A percentile compares a stretch with the other conserved stretches of the same genome.
These are phyloP conservation scores for Diplolepis rosae DNA, from an alignment of 2,888 invertebrate genomes.

Conservation along the genomic window DNA sequence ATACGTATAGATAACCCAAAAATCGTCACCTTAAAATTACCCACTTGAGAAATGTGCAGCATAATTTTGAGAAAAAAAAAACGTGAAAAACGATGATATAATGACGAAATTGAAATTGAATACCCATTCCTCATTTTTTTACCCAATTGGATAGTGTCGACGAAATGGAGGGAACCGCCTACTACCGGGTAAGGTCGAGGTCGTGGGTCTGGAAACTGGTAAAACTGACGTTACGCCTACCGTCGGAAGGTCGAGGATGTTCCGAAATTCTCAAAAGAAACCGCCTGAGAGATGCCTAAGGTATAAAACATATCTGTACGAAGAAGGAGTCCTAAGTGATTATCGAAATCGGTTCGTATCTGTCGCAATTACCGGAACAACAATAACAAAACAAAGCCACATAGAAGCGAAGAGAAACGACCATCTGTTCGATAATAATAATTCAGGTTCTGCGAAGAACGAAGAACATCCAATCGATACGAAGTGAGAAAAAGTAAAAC, in stretches of 20 bases:
- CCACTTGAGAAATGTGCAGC: neutral
- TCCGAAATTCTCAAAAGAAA: slow-evolving; percentile 63
- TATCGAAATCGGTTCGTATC: slow-evolving; percentile 60
- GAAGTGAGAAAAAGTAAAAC: slow-evolving; percentile 32
- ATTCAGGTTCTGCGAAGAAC: slow-evolving; percentile 37
- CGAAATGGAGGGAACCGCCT: slow-evolving; percentile 22
- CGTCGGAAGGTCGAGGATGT: slow-evolving; percentile 63
- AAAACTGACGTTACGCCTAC: slow-evolving; percentile 55
- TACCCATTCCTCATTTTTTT: neutral
- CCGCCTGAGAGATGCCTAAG: slow-evolving; percentile 50
- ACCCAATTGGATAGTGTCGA: slow-evolving; percentile 8
- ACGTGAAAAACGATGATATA: neutral
- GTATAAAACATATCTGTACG: slow-evolving; percentile 32
- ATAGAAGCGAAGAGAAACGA: slow-evolving; percentile 55
- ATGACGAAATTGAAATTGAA: slow-evolving; percentile 4
- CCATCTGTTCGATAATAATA: slow-evolving; percentile 69
- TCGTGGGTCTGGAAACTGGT: slow-evolving; percentile 37
- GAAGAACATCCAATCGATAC: slow-evolving; percentile 40
- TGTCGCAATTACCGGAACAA: slow-evolving; percentile 71
- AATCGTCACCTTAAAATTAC: too few relatives aligned
- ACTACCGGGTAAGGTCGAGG: slow-evolving; percentile 48
- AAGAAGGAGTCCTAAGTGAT: slow-evolving; percentile 51
- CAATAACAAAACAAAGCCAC: slow-evolving; percentile 68
- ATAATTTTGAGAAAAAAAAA: neutral
- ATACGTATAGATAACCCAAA: too few relatives aligned